A percentile compares a stretch with the other conserved stretches of the same genome.
phyloP scores from a whole-genome alignment of 2,113 vertebrate genomes.

The Oplegnathus fasciatus region DNA sequence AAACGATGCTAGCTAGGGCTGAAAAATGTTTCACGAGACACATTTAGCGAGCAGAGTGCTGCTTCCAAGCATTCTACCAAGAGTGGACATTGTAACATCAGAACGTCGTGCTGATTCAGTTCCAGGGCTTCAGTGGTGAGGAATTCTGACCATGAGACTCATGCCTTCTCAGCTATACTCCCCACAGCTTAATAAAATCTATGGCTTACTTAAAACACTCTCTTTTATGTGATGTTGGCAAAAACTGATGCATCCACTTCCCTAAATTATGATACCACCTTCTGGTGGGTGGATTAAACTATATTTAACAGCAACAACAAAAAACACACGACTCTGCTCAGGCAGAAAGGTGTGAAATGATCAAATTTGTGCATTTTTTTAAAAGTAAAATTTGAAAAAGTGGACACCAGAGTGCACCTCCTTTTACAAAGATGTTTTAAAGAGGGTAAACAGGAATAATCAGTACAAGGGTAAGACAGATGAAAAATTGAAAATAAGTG shows the following conservation, averaged over 20 bases:
- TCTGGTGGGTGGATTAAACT: background rate
- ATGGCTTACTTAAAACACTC: too few species aligned
- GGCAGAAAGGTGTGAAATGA: background rate
- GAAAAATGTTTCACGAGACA: too few species aligned
- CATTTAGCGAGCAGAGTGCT: background rate
- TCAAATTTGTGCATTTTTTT: background rate
- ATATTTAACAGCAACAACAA: too few species aligned
- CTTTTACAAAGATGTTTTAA: background rate
- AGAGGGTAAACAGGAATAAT: background rate
- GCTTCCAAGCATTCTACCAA: too few species aligned
- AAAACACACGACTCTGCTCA: background rate
- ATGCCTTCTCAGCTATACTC: background rate
- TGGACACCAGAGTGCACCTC: background rate
- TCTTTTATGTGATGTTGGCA: background rate
- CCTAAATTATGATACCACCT: background rate
- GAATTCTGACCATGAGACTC: background rate
- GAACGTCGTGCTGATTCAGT: background rate
- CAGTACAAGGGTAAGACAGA: background rate
- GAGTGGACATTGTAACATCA: background rate
- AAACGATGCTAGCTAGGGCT: too few species aligned
- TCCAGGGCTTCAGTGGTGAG: too few species aligned
- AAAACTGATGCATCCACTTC: background rate
- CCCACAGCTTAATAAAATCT: background rate
- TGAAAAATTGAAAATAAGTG: background rate
- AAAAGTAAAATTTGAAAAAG: background rate